A percentile compares a stretch with the other conserved stretches of the same genome.
Conservation (phyloP, 64 coral and sea anemone genomes). For the Platygyra sinensis region DNA sequence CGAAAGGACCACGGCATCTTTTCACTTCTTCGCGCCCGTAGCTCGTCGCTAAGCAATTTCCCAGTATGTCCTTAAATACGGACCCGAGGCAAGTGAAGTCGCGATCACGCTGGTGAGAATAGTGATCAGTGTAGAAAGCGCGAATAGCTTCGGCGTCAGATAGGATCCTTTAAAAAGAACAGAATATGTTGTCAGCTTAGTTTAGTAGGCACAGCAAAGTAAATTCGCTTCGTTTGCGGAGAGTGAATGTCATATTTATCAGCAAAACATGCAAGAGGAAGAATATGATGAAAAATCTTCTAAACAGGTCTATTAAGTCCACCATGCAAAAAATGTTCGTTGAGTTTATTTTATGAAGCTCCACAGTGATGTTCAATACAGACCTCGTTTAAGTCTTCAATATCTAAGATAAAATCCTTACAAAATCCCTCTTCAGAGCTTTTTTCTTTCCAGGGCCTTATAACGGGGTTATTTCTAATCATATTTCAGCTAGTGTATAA, state of each 20-base stretch:
- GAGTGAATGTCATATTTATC: background rate
- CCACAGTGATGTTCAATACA: too few species aligned
- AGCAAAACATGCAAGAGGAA: background rate
- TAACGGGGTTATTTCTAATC: too few species aligned
- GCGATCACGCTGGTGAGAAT: constrained; percentile 81
- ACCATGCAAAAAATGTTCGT: too few species aligned
- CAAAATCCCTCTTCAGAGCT: too few species aligned
- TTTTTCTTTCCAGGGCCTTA: too few species aligned
- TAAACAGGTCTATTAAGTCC: too few species aligned
- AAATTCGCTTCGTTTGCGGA: background rate
- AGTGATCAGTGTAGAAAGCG: constrained; percentile 88
- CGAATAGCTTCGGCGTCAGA: constrained; percentile 88
- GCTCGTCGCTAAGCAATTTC: constrained; percentile 81
- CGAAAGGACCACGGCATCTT: constrained; percentile 93
- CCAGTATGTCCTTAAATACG: constrained; percentile 63
- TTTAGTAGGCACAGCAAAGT: background rate
- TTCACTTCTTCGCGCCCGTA: constrained; percentile 81
- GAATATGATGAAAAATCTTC: background rate
- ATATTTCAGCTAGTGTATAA: too few species aligned
- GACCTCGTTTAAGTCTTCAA: too few species aligned
- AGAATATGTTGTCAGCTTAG: background rate
- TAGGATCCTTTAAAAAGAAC: constrained; percentile 54
- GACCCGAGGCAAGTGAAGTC: constrained; percentile 77
- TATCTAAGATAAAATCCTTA: too few species aligned
- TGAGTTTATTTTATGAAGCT: too few species aligned